Percentiles rank a stretch among this genome's conserved stretches.
Conservation (phyloP, 2,888 invertebrate species). For the Monoplex corrugatus region DNA sequence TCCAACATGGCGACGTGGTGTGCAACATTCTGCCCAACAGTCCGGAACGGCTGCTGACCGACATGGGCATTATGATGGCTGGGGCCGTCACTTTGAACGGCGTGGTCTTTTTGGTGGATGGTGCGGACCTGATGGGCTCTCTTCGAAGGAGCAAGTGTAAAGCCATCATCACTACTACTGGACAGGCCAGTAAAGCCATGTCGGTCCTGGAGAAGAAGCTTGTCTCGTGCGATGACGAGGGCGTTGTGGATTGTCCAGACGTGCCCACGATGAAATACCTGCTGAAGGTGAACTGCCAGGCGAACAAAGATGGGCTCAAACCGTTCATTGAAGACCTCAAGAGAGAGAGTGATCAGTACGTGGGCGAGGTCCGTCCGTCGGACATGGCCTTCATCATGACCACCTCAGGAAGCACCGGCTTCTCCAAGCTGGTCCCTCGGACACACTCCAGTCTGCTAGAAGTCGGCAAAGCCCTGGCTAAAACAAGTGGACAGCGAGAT, state of each 20-base stretch:
- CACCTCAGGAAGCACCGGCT: constrained; percentile 46
- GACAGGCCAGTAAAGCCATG: constrained; percentile 31
- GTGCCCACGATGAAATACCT: constrained; percentile 32
- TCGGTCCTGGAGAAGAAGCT: constrained; percentile 42
- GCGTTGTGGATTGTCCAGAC: constrained; percentile 33
- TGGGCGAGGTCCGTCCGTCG: not conserved
- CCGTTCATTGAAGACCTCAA: not conserved
- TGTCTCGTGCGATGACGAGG: constrained; percentile 40
- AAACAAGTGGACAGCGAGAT: not conserved
- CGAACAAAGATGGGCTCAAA: not conserved
- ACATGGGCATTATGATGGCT: constrained; percentile 42
- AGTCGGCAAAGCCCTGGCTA: not conserved
- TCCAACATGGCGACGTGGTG: constrained; percentile 44
- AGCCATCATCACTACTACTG: too few relatives aligned
- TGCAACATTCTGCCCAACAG: constrained; percentile 49
- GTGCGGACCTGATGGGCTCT: constrained; percentile 27
- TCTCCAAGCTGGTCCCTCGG: constrained; percentile 41
- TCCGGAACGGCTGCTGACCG: constrained; percentile 34
- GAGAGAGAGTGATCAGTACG: not conserved
- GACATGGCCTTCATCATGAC: constrained; percentile 21
- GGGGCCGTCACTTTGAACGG: constrained; percentile 36
- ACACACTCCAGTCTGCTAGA: not conserved
- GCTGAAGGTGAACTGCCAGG: constrained; percentile 32
- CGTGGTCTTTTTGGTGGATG: constrained; percentile 24
- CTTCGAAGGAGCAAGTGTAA: not conserved